Percentiles rank a stretch among this genome's conserved stretches.
Evolutionary conservation across 2,113 vertebrate genomes (phyloP).

Genomic region (Ariopsis seemanni): DNA sequence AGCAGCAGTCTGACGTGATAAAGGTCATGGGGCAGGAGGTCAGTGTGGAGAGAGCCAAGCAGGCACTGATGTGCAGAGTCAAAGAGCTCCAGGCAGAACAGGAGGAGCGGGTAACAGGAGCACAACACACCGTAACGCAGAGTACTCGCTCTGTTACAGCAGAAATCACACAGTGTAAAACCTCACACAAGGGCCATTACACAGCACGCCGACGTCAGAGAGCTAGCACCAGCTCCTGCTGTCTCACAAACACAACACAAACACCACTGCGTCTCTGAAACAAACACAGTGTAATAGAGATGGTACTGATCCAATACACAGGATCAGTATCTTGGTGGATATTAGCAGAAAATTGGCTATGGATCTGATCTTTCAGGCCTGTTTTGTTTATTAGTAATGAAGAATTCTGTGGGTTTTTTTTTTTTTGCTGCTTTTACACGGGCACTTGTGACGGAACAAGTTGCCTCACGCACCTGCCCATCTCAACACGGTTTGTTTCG

Average conservation of each 20-base stretch:
- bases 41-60: slow-evolving; percentile 75
- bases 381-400: no score
- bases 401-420: no score
- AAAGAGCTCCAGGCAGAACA: slow-evolving; percentile 78
- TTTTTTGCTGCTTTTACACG: no score
- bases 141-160: not conserved
- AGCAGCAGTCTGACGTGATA: slow-evolving; percentile 76
- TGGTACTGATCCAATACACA: not conserved
- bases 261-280: not conserved
- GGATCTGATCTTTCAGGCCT: not conserved
- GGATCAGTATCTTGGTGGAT: not conserved
- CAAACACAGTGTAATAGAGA: not conserved
- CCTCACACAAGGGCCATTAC: not conserved
- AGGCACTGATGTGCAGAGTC: slow-evolving; percentile 72
- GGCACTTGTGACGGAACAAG: no score
- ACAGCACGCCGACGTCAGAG: not conserved
- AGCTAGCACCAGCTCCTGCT: not conserved
- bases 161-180: not conserved
- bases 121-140: not conserved
- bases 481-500: no score
- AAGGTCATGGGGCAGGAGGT: slow-evolving; percentile 75
- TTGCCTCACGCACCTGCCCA: no score
- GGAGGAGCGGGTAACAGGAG: slow-evolving; percentile 73
- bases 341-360: not conserved
- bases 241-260: not conserved